Evolutionary conservation across 2,888 invertebrate species (phyloP).

Genomic region (Cecidostiba fungosa): DNA sequence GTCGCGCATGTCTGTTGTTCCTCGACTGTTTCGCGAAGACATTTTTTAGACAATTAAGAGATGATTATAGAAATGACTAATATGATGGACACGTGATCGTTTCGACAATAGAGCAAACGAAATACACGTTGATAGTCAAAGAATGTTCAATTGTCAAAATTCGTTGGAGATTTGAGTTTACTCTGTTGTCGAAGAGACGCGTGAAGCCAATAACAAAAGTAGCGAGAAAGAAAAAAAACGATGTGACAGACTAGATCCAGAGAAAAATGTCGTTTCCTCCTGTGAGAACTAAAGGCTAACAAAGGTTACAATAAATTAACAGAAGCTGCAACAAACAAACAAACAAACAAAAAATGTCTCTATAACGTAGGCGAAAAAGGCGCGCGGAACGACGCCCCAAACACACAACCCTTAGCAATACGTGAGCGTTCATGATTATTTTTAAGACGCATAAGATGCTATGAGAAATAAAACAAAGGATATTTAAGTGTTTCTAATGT

Average conservation of each 20-base stretch:
- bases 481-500: slow-evolving; percentile 76
- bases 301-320: background rate
- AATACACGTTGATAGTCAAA: too few relatives aligned
- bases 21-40: slow-evolving; percentile 52
- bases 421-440: slow-evolving; percentile 70
- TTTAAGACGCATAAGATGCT: slow-evolving; percentile 68
- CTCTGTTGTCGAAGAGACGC: background rate
- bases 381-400: slow-evolving; percentile 48
- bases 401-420: slow-evolving; percentile 69
- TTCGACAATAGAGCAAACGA: background rate
- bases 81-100: background rate
- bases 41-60: slow-evolving; percentile 52
- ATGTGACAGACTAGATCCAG: slow-evolving; percentile 1
- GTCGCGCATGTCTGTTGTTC: slow-evolving; percentile 50
- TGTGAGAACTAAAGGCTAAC: slow-evolving; percentile 37
- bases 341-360: slow-evolving; percentile 29
- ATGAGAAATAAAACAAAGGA: slow-evolving; percentile 64
- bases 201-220: background rate
- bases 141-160: too few relatives aligned
- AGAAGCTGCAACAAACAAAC: slow-evolving; percentile 12
- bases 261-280: slow-evolving; percentile 28
- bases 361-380: slow-evolving; percentile 39
- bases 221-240: slow-evolving; percentile 5
- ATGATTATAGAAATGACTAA: slow-evolving; percentile 22
- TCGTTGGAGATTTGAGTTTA: background rate